Base-by-base conservation (phyloP, 2,888 invertebrate species). In the Halictus quadricinctus region DNA sequence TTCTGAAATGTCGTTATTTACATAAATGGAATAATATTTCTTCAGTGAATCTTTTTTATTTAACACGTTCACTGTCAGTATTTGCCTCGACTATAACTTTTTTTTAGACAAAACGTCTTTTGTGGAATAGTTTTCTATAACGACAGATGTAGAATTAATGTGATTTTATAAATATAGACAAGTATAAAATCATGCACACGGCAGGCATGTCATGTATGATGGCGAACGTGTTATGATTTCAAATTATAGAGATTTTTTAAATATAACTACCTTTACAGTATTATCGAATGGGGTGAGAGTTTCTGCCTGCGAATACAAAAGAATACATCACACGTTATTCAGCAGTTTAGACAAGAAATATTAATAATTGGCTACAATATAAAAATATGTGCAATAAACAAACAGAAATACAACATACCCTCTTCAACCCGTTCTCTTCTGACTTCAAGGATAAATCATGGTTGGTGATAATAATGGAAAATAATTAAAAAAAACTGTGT, bases 231-330 rank as follows among this genome's bases (percentile, higher is more conserved):
- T 64, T 64, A 29, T 69, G 4, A 69, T 41, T 41, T 69, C 41
- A 41, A 21, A 41, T 70, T 43, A n/a, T n/a, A 70, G 12, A 43
- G n/a, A n/a, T 43, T 6, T n/a, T 43, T 58, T 3, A 74, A 48
- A 21, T 70, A 4, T 41, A 77, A 93, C 84, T 76, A 95, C 95
- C 95, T 95, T 94, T 86, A 94, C 91, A 86, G 93, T 89, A 92
- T 91, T 96, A 94, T 97, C 97, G 96, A 98, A 97, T 96, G 97
- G 97, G 97, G 97, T 97, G 96, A 97, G 97, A 96, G 97, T 97
- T 95, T 97, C 97, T 94, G 97, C 97, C 97, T 97, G 95, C 15
- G 95, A 76, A 85, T 83, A 83, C 58, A 83, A 84, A 36, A 21
- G 5, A 50, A 58, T n/a, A 41, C 15, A n/a, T 81, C 70, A 58